These are phyloP conservation scores for Polyergus mexicanus DNA, from an alignment of 1,140 invertebrate genomes.

Conservation along the genomic window DNA sequence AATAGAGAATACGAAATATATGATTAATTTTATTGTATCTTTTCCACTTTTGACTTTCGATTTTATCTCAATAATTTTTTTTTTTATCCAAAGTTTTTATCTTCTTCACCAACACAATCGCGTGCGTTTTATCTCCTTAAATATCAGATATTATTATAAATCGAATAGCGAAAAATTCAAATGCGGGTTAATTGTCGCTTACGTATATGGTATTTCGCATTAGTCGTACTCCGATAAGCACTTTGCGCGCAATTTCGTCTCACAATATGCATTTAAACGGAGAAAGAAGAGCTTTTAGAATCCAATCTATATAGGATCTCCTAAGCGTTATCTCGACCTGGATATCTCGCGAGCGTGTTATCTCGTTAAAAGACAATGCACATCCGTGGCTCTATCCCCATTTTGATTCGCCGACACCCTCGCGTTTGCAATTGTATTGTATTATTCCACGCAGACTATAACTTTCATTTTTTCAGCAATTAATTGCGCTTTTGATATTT, in stretches of 20 bases:
- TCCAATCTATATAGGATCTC: conserved; percentile 40
- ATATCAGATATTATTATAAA: background rate
- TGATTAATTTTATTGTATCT: background rate
- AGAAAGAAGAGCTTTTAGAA: conserved; percentile 8
- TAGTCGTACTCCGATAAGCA: conserved; percentile 58
- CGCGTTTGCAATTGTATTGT: conserved; percentile 26
- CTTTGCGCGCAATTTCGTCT: conserved; percentile 16
- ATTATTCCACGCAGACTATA: background rate
- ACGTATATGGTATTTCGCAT: conserved; percentile 57
- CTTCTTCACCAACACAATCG: background rate
- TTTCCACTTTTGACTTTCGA: background rate
- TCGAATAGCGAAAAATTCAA: background rate
- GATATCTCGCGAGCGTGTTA: conserved; percentile 22
- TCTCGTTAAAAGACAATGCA: conserved; percentile 34
- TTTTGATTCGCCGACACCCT: conserved; percentile 24
- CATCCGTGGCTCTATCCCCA: background rate
- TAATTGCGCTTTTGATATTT: background rate
- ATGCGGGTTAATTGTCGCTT: conserved; percentile 41
- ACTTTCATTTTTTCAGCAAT: conserved; percentile 6
- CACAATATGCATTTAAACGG: background rate
- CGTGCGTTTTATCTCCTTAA: background rate
- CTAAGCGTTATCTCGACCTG: conserved; percentile 45
- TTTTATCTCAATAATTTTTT: background rate
- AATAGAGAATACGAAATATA: background rate
- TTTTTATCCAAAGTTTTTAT: background rate